These are phyloP conservation scores for Noturus placidus DNA, from an alignment of 2,113 vertebrate genomes.

Conservation along the genomic window DNA sequence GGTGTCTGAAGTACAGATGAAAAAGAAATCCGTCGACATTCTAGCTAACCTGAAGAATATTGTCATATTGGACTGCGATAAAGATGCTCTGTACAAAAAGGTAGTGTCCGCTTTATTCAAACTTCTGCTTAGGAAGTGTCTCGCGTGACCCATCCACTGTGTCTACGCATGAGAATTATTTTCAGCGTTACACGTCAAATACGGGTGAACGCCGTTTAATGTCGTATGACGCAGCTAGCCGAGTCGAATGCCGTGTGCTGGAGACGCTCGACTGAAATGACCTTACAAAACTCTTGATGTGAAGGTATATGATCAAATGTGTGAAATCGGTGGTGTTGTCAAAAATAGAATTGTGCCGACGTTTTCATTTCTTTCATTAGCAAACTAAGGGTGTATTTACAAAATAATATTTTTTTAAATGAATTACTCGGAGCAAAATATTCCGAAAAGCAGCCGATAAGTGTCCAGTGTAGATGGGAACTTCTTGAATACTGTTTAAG, in stretches of 20 bases:
- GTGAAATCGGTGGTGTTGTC: no score
- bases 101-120: slow-evolving; percentile 62
- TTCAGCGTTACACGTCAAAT: neutral
- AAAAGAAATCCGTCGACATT: slow-evolving; percentile 80
- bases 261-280: neutral
- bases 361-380: no score
- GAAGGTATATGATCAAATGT: no score
- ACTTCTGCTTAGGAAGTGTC: neutral
- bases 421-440: no score
- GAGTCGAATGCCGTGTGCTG: neutral
- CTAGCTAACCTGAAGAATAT: slow-evolving; percentile 91
- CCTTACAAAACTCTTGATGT: no score
- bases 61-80: slow-evolving; percentile 86
- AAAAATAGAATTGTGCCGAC: no score
- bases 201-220: neutral
- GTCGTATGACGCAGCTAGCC: neutral
- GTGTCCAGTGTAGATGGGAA: no score
- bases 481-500: no score
- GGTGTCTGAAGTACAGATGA: slow-evolving; percentile 88
- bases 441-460: no score
- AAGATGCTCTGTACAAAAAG: slow-evolving; percentile 88
- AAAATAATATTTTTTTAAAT: no score
- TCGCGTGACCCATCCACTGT: neutral
- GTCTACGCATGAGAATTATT: neutral
- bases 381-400: no score